Conservation (phyloP, 2,888 invertebrate genomes). For the Drosophila meridiana region DNA sequence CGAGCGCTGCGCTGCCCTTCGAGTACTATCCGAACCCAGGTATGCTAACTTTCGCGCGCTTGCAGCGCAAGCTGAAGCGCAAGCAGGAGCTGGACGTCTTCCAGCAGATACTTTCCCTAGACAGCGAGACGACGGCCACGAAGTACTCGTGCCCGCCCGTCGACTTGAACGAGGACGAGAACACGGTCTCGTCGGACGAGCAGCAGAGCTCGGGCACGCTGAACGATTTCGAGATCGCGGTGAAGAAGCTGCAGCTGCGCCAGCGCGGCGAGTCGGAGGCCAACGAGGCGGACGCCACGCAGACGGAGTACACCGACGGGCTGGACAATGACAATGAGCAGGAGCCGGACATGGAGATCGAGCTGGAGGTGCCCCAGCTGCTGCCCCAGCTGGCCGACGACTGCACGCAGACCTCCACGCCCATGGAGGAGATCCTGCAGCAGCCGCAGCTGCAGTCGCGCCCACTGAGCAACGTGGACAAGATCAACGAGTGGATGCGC, state of each 20-base stretch:
- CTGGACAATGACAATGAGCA: slow-evolving; percentile 67
- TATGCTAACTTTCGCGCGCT: slow-evolving; percentile 91
- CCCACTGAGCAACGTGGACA: slow-evolving; percentile 79
- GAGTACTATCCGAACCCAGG: slow-evolving; percentile 89
- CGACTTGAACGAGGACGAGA: slow-evolving; percentile 73
- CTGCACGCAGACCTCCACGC: slow-evolving; percentile 80
- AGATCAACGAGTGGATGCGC: slow-evolving; percentile 84
- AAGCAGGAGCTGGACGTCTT: slow-evolving; percentile 86
- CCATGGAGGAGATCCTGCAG: slow-evolving; percentile 78
- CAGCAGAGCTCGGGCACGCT: slow-evolving; percentile 76
- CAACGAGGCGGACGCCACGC: slow-evolving; percentile 70
- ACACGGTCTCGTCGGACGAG: slow-evolving; percentile 73
- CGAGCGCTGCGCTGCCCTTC: slow-evolving; percentile 93
- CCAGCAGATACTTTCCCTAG: slow-evolving; percentile 86
- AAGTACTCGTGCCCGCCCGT: slow-evolving; percentile 77
- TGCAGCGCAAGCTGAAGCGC: slow-evolving; percentile 87
- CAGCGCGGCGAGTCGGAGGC: slow-evolving; percentile 71
- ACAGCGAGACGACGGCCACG: slow-evolving; percentile 83
- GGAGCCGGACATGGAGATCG: slow-evolving; percentile 76
- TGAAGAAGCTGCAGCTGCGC: slow-evolving; percentile 62
- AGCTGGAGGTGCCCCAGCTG: slow-evolving; percentile 76
- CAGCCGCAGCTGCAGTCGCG: slow-evolving; percentile 70
- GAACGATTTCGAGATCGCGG: slow-evolving; percentile 78
- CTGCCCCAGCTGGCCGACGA: slow-evolving; percentile 76
- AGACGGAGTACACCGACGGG: slow-evolving; percentile 65